These are phyloP conservation scores for Sorex maritimensis DNA, from an alignment of 2,797 vertebrate species.

Conservation along the genomic window DNA sequence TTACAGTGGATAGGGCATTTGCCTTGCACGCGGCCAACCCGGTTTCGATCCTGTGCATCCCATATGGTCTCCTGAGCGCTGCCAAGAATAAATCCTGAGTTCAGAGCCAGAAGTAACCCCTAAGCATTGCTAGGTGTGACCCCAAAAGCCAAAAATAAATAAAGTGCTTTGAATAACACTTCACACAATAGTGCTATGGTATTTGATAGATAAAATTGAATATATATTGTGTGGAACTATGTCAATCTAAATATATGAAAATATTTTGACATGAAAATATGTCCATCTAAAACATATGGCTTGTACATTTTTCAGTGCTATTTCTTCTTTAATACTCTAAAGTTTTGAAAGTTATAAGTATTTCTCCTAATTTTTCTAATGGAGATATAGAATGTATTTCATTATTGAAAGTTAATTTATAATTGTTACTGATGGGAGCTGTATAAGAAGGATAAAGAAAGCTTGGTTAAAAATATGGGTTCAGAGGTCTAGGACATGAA, in stretches of 20 bases:
- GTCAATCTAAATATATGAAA: not conserved
- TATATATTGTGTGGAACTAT: not conserved
- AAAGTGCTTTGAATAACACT: conserved; percentile 41
- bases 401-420: not conserved
- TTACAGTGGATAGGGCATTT: no score
- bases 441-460: conserved; percentile 14
- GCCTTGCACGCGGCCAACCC: no score
- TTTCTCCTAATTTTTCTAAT: not conserved
- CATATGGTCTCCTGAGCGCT: no score
- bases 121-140: no score
- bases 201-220: conserved; percentile 48
- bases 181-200: not conserved
- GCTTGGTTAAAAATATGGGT: no score
- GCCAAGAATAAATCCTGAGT: no score
- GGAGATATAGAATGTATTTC: conserved; percentile 4
- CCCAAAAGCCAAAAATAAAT: no score
- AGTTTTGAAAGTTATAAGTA: not conserved
- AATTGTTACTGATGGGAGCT: conserved; percentile 48
- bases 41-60: no score
- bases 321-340: conserved; percentile 55
- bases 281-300: not conserved
- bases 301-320: not conserved
- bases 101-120: no score
- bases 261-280: no score
- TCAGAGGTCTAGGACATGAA: no score